Base-by-base conservation (phyloP, 2,888 invertebrate genomes). In the Drosophila borealis region DNA sequence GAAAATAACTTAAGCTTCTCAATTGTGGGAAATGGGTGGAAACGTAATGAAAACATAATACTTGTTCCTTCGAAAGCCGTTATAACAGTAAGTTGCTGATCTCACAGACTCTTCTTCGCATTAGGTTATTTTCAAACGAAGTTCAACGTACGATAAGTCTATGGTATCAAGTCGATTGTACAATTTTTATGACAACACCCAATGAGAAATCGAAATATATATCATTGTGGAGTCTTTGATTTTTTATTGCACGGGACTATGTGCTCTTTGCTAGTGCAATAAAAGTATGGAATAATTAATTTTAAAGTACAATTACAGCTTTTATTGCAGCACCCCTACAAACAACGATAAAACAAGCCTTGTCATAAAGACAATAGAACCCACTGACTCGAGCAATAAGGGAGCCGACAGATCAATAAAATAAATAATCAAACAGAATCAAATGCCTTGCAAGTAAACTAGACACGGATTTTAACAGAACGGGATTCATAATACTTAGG, bases 131-230 rank as follows among this genome's bases (percentile, higher is more conserved):
- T 45, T 29, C 10, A 46, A 33, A 9, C 21, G 13, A 4, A 57
- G 67, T 71, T 71, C 54, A 71, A 65, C 2, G 60, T 9, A 65
- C 65, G 65, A 72, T 54, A 64, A 53, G 44, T 59, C 29, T 3
- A 55, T 25, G 14, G 11, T 44, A 34, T 34, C n/a, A 63, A 29
- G 51, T 39, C 13, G 10, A 37, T 33, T 50, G 2, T 13, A 21
- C 5, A 41, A 45, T 36, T 34, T 33, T 19, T 29, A 21, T 10
- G 34, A 44, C 29, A 17, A 36, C 19, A 42, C 41, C 17, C 36
- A 59, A 49, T 25, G 9, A n/a, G 3, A 44, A 59, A 6, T 19
- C 10, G 10, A 44, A 36, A 44, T 5, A 19, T 13, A 9, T 42
- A 14, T 33, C 8, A 13, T 21, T 55, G 4, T 9, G 13, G 10